Conservation (phyloP, 2,888 invertebrate genomes). For the Cantharis flavilabris region DNA sequence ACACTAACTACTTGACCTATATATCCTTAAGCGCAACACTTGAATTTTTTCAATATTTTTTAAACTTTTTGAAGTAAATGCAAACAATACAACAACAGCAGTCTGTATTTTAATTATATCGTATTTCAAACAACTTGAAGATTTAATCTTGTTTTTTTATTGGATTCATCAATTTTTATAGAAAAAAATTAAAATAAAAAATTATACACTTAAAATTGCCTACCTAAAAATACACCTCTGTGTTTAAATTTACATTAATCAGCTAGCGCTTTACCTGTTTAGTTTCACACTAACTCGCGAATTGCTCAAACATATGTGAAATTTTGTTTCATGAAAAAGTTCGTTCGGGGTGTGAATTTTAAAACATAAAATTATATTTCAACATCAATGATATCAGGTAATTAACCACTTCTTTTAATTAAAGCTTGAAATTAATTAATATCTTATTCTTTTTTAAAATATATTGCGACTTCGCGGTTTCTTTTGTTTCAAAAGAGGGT, state of each 20-base stretch:
- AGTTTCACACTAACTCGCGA: not conserved
- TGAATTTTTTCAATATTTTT: not conserved
- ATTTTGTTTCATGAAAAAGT: not conserved
- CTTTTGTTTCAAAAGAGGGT: too few species aligned
- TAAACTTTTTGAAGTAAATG: not conserved
- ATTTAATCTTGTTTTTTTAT: not conserved
- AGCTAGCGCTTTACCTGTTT: not conserved
- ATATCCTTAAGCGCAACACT: not conserved
- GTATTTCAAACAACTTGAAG: too few species aligned
- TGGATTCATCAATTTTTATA: not conserved
- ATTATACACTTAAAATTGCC: not conserved
- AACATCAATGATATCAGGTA: not conserved
- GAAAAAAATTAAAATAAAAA: not conserved
- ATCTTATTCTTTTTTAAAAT: too few species aligned
- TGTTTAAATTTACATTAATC: not conserved
- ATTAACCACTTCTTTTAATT: not conserved
- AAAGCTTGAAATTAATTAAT: too few species aligned
- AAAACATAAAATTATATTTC: not conserved
- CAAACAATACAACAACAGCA: not conserved
- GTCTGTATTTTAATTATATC: not conserved
- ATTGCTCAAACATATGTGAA: not conserved
- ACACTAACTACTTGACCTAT: not conserved
- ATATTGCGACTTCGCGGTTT: too few species aligned
- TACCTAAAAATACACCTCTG: not conserved
- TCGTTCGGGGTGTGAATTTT: not conserved